Conservation (phyloP, 2,888 invertebrate species). For the Pemphredon lugubris region DNA sequence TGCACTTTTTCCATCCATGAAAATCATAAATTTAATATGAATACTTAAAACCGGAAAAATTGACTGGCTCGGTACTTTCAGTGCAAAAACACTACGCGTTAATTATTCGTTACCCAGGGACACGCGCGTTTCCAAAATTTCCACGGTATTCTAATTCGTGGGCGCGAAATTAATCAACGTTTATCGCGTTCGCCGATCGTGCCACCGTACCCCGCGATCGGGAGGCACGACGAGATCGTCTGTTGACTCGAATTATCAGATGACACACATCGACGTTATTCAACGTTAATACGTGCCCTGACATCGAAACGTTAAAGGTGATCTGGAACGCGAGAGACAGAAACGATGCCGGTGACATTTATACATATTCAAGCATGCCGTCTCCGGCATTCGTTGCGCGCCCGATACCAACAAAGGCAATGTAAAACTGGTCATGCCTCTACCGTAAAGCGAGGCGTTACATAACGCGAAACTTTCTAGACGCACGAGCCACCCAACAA, state of each 20-base stretch:
- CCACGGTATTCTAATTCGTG: no score
- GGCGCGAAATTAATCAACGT: no score
- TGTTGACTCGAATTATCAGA: background rate
- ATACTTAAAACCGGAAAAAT: no score
- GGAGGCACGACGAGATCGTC: no score
- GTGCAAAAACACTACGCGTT: no score
- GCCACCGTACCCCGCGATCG: no score
- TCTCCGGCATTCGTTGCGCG: conserved; percentile 13
- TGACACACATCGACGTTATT: background rate
- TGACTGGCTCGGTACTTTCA: no score
- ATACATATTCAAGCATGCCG: conserved; percentile 37
- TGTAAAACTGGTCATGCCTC: conserved; percentile 16
- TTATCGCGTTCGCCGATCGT: no score
- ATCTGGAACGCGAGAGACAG: conserved; percentile 38
- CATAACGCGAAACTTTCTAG: conserved; percentile 19
- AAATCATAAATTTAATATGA: no score
- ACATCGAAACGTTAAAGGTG: conserved; percentile 35
- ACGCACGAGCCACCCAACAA: background rate
- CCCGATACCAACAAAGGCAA: conserved; percentile 15
- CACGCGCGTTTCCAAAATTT: no score
- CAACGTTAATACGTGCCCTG: conserved; percentile 14
- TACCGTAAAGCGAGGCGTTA: conserved; percentile 4
- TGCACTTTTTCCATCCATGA: no score
- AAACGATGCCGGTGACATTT: conserved; percentile 41
- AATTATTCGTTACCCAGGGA: no score